phyloP scores from a whole-genome alignment of 2,113 vertebrate species.

The Pseudorasbora parva region DNA sequence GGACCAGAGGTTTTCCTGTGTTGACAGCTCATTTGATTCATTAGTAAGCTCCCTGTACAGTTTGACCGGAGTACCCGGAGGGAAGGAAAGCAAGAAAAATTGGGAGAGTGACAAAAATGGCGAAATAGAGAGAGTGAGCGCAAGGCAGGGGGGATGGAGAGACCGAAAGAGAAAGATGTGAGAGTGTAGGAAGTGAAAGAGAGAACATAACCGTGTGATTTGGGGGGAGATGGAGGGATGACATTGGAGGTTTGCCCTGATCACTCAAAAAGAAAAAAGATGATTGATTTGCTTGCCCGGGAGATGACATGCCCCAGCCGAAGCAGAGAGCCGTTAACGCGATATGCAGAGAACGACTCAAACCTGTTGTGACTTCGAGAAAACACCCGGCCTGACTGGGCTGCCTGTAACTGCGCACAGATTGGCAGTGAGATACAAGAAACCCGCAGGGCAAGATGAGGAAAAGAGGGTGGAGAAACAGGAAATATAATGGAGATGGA shows the following conservation, averaged over 20 bases:
- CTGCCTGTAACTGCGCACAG: neutral
- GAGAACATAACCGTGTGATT: neutral
- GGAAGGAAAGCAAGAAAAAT: slow-evolving; percentile 59
- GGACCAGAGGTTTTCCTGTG: slow-evolving; percentile 61
- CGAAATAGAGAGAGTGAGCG: slow-evolving; percentile 31
- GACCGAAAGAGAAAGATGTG: neutral
- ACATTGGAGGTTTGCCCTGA: slow-evolving; percentile 64
- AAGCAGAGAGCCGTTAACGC: slow-evolving; percentile 75
- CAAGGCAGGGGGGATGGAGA: slow-evolving; percentile 7
- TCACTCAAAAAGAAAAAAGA: slow-evolving; percentile 72
- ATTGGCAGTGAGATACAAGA: slow-evolving; percentile 45
- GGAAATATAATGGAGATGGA: slow-evolving; percentile 48
- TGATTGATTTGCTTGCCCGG: slow-evolving; percentile 74
- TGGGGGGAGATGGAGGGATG: slow-evolving; percentile 39
- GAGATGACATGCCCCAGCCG: slow-evolving; percentile 67
- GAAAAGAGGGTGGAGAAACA: slow-evolving; percentile 27
- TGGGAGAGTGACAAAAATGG: slow-evolving; percentile 21
- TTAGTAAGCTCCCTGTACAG: slow-evolving; percentile 65
- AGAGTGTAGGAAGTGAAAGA: slow-evolving; percentile 5
- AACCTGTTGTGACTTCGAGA: slow-evolving; percentile 73
- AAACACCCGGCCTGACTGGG: slow-evolving; percentile 62
- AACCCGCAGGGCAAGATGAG: neutral
- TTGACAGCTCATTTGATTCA: slow-evolving; percentile 76
- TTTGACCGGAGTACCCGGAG: slow-evolving; percentile 66
- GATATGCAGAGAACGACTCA: slow-evolving; percentile 64